Conservation (phyloP, 2,797 vertebrate genomes). For the Channallabes apus region DNA sequence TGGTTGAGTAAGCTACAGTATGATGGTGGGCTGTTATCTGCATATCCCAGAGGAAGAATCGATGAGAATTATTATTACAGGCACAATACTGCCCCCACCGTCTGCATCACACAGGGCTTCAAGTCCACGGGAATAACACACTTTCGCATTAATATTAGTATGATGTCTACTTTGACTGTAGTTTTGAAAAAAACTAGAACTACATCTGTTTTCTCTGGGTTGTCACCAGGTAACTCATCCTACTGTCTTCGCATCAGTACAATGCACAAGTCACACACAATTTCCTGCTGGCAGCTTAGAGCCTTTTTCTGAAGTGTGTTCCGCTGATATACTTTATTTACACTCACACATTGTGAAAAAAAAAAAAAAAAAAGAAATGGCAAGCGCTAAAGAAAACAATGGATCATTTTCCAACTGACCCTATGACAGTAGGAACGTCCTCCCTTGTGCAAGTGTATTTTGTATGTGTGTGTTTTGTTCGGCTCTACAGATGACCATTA, state of each 20-base stretch:
- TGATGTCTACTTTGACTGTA: slow-evolving; percentile 5
- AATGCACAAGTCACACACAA: slow-evolving; percentile 28
- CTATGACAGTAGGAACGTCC: slow-evolving; percentile 41
- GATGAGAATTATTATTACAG: slow-evolving; percentile 40
- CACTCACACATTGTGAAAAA: slow-evolving; percentile 6
- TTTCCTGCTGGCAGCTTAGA: slow-evolving; percentile 45
- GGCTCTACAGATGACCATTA: slow-evolving; percentile 53
- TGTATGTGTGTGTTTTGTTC: slow-evolving; percentile 40
- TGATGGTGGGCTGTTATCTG: slow-evolving; percentile 36
- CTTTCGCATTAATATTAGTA: slow-evolving; percentile 13
- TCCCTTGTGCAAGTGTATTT: slow-evolving; percentile 27
- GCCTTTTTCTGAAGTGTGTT: slow-evolving; percentile 44
- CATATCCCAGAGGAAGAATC: slow-evolving; percentile 51
- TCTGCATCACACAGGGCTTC: slow-evolving; percentile 22
- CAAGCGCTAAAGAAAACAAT: slow-evolving; percentile 53
- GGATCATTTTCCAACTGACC: slow-evolving; percentile 43
- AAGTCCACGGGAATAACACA: slow-evolving; percentile 17
- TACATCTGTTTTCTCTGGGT: not conserved
- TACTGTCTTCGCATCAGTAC: not conserved
- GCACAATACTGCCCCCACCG: slow-evolving; percentile 42
- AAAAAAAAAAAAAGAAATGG: too few relatives aligned
- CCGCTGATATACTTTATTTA: slow-evolving; percentile 12
- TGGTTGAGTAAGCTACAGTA: slow-evolving; percentile 38
- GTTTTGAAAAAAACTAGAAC: not conserved
- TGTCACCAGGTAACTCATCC: not conserved